phyloP scores from a whole-genome alignment of 2,113 vertebrate genomes.

The Thalassarche chlororhynchos region DNA sequence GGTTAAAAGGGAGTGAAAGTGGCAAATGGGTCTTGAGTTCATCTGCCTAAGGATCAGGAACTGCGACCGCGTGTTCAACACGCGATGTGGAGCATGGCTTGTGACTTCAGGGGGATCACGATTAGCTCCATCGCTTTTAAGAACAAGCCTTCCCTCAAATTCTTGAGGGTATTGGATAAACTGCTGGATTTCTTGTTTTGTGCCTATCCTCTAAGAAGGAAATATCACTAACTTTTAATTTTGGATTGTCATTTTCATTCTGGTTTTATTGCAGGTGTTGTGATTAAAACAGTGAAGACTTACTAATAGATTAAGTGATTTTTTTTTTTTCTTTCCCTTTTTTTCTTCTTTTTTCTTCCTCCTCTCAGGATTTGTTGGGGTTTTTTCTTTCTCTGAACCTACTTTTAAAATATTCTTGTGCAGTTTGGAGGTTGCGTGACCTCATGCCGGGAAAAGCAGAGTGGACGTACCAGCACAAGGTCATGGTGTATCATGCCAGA shows the following conservation, averaged over 20 bases:
- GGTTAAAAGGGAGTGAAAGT: background rate
- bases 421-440: background rate
- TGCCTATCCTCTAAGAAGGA: background rate
- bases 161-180: rapidly evolving
- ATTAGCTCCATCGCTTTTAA: background rate
- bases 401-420: background rate
- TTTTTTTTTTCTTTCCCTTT: background rate
- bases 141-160: background rate
- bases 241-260: rapidly evolving
- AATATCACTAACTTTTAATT: background rate
- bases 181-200: background rate
- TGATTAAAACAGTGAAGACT: background rate
- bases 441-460: background rate
- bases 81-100: rapidly evolving
- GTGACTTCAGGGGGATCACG: background rate
- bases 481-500: background rate
- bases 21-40: background rate
- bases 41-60: background rate
- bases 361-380: rapidly evolving
- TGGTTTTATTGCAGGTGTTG: background rate
- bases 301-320: background rate
- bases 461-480: background rate
- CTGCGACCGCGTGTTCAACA: background rate
- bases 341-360: background rate
- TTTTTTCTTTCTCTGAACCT: background rate